Evolutionary conservation across 2,888 invertebrate genomes (phyloP).

Genomic region (Synanthedon myopaeformis): DNA sequence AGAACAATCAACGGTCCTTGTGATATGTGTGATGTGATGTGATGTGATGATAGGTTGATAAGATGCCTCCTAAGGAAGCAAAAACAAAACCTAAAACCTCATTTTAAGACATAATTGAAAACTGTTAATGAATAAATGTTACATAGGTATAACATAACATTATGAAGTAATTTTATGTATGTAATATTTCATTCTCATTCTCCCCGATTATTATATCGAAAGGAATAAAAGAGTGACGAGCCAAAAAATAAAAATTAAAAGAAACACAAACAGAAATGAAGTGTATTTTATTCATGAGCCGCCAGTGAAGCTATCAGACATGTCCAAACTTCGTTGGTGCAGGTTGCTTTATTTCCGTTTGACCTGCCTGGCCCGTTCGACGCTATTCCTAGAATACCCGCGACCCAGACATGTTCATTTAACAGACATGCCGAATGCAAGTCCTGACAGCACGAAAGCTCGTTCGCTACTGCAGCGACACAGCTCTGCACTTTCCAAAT

Average conservation of each 20-base stretch:
- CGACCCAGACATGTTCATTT: constrained; percentile 57
- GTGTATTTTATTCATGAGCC: constrained; percentile 58
- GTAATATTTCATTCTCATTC: no score
- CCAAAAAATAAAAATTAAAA: constrained; percentile 7
- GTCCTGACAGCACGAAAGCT: constrained; percentile 40
- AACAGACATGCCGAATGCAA: constrained; percentile 55
- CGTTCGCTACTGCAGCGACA: constrained; percentile 44
- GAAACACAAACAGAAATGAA: constrained; percentile 37
- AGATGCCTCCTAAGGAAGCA: no score
- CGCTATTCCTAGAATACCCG: constrained; percentile 51
- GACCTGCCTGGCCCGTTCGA: constrained; percentile 62
- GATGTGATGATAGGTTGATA: no score
- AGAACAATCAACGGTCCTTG: no score
- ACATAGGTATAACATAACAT: no score
- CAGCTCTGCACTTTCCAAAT: constrained; percentile 56
- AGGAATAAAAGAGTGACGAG: constrained; percentile 15
- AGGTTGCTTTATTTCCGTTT: constrained; percentile 65
- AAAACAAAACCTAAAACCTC: no score
- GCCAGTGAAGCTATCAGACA: constrained; percentile 56
- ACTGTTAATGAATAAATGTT: no score
- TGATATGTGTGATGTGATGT: no score
- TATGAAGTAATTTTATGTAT: no score
- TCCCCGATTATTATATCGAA: no score
- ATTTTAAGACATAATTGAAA: no score
- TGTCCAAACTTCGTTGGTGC: constrained; percentile 62